These are phyloP conservation scores for Brachyopa scutellaris DNA, from an alignment of 2,888 invertebrate genomes.

Conservation along the genomic window DNA sequence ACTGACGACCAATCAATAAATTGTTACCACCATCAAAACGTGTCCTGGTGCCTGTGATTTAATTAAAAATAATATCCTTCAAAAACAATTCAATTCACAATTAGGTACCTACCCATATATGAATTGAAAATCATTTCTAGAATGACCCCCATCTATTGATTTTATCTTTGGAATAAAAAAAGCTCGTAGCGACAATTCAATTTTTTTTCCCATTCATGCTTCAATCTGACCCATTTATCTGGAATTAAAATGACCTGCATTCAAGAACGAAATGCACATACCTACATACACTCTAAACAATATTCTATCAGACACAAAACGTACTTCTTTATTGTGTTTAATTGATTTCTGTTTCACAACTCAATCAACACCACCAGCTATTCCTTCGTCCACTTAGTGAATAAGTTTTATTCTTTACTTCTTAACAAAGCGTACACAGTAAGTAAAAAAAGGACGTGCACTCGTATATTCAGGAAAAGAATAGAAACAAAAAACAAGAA, in stretches of 20 bases:
- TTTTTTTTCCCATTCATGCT: neutral
- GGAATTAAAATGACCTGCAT: conserved; percentile 26
- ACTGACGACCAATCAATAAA: neutral
- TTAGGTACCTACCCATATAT: too few relatives aligned
- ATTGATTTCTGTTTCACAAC: conserved; percentile 55
- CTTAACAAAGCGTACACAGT: conserved; percentile 4
- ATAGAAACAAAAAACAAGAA: neutral
- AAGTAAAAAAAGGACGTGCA: conserved; percentile 6
- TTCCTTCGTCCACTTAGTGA: neutral
- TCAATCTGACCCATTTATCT: neutral
- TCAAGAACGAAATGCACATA: neutral
- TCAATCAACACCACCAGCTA: conserved; percentile 21
- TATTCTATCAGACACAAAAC: neutral
- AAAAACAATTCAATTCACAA: conserved; percentile 9
- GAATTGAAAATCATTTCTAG: conserved; percentile 5
- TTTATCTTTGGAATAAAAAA: too few relatives aligned
- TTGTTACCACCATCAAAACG: neutral
- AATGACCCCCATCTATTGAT: neutral
- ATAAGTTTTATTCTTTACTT: neutral
- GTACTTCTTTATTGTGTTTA: conserved; percentile 38
- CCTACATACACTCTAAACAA: neutral
- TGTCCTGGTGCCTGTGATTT: neutral
- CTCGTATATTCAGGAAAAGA: neutral
- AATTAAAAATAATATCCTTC: conserved; percentile 9
- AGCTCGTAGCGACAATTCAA: conserved; percentile 14